These are phyloP conservation scores for Lepetodrilus schrolli DNA, from an alignment of 2,888 invertebrate species.

Conservation along the genomic window DNA sequence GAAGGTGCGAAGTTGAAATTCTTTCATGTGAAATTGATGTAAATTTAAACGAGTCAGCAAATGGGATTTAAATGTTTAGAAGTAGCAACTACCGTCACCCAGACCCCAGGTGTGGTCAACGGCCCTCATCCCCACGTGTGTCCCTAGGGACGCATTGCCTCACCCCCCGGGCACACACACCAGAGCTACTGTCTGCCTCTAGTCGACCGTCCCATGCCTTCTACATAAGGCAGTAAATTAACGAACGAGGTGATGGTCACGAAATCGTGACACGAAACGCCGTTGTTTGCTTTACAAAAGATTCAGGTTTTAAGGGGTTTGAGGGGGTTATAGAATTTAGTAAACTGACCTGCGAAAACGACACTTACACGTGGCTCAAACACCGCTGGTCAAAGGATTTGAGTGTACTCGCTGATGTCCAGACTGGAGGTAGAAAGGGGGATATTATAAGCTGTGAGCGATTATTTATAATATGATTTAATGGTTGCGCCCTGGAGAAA, in stretches of 20 bases:
- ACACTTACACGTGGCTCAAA: constrained; percentile 10
- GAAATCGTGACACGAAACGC: not conserved
- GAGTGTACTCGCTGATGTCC: not conserved
- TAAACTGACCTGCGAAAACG: constrained; percentile 5
- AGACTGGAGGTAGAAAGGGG: not conserved
- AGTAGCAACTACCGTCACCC: not conserved
- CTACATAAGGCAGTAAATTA: constrained; percentile 18
- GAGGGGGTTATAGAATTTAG: not conserved
- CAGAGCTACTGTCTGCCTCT: not conserved
- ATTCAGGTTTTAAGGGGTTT: not conserved
- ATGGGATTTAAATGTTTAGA: not conserved
- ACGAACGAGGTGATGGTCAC: not conserved
- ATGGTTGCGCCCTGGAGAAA: not conserved
- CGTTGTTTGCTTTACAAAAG: not conserved
- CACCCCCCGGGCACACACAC: not conserved
- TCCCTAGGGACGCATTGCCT: not conserved
- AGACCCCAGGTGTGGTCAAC: constrained; percentile 1
- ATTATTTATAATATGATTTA: constrained; percentile 4
- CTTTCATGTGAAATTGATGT: not conserved
- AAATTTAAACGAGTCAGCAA: constrained; percentile 2
- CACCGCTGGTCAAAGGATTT: not conserved
- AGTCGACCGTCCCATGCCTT: not conserved
- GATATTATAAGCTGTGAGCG: constrained; percentile 3
- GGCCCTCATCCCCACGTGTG: constrained; percentile 6
- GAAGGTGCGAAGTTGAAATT: not conserved